Base-by-base conservation (phyloP, 1,140 invertebrate genomes). In the Nilaparvata lugens region DNA sequence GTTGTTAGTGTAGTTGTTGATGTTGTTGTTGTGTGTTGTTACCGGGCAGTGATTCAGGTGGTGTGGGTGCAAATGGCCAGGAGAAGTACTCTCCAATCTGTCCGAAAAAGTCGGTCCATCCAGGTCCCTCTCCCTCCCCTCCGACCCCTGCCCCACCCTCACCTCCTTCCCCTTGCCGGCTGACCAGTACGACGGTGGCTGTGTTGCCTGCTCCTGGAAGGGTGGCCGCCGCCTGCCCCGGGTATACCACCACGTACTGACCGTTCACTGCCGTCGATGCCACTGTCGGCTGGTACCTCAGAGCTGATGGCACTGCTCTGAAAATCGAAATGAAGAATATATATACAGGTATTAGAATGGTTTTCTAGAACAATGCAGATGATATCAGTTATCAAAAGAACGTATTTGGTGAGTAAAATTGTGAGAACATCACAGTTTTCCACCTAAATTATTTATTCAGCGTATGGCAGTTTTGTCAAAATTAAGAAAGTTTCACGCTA, bases 91-190 rank as follows among this genome's bases (percentile, higher is more conserved):
- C 45, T 48, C 45, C 45, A 14, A 48, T 48, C 21, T 48, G 45
- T 19, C 45, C 45, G 45, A 48, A 48, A 48, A 48, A 48, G 21
- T 48, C 45, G 45, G 45, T 48, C 45, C 56, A 19, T 21, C 56
- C 56, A 11, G 35, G 1, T 2, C 56, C 56, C 28, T 59, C 57
- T 4, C 16, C 45, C 11, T 23, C 57, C 43, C 52, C 57, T 14
- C 48, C 57, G 1, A 1, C 56, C 24, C 52, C 57, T 14, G 28
- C 57, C 11, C 18, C 57, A 13, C 52, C 57, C 18, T 51, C 57
- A 23, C 18, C 57, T 16, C 31, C 57, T 16, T 42, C 19, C 28
- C 45, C 19, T 16, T 25, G 57, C 18, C 48, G 45, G 19, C 23
- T 13, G 45, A 48, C 42, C 52, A 59, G 43, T 18, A 48, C 16